A percentile compares a stretch with the other conserved stretches of the same genome.
Evolutionary conservation across 2,797 vertebrate species (phyloP).

Genomic region (Oreochromis mossambicus): DNA sequence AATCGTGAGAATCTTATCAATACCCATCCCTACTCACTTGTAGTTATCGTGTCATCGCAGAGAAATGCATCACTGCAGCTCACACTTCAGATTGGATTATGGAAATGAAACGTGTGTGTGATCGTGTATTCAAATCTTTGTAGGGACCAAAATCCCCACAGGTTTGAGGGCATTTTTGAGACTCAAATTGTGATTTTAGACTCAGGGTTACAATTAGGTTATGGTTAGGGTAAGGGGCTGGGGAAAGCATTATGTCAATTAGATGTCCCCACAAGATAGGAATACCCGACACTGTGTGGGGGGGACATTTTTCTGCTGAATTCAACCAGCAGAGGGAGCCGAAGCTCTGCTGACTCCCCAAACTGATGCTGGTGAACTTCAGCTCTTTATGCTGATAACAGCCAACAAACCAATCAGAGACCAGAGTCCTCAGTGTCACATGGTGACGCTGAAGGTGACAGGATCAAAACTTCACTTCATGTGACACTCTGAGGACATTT

Average conservation of each 20-base stretch:
- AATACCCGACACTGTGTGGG: neutral
- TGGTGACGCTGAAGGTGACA: neutral
- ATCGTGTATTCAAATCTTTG: neutral
- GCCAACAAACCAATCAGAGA: neutral
- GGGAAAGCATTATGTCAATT: rapidly evolving
- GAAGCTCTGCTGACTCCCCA: neutral
- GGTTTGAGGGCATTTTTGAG: neutral
- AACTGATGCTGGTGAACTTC: neutral
- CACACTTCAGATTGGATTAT: neutral
- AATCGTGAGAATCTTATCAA: too few relatives aligned
- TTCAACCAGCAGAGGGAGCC: neutral
- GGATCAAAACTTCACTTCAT: neutral
- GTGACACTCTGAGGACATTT: neutral
- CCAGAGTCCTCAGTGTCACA: neutral
- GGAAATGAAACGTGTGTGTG: neutral
- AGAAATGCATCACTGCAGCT: neutral
- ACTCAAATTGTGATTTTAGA: neutral
- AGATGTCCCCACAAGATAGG: neutral
- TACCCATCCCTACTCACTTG: neutral
- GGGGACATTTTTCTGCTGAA: neutral
- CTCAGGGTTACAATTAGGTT: neutral
- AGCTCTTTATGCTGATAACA: neutral
- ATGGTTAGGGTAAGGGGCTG: neutral
- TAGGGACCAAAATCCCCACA: neutral
- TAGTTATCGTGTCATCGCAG: neutral